Base-by-base conservation (phyloP, 2,113 vertebrate species). In the Crotalus helleri region DNA sequence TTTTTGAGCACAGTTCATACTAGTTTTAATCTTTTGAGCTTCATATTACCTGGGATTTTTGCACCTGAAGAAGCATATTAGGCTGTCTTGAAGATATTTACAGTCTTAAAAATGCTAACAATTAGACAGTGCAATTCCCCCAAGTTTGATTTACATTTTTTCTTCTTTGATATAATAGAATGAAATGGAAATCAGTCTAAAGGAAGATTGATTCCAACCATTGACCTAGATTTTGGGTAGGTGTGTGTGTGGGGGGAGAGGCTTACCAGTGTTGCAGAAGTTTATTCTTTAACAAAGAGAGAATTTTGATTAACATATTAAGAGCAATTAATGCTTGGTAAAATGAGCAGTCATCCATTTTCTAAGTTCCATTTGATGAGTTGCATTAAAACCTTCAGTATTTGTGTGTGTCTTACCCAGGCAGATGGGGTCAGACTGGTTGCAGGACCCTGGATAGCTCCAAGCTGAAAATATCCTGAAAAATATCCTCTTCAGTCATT, bases 271-370 rank as follows among this genome's bases (percentile, higher is more conserved):
- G 53, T 69, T 64, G 92, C 90, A 92, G 46, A n/a, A 92, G 93
- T 87, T 96, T 61, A 69, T 93, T 95, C 0, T 88, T 81, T 91
- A 92, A 21, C 95, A 95, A 96, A 85, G 95, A 94, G 94, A 96
- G 96, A 96, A 95, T 94, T 88, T 86, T 55, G 85, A 95, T 96
- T 96, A 97, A 93, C 13, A 94, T 94, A 93, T 96, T 96, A 95
- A 92, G 94, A 96, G 90, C 90, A 93, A 6, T 93, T 87, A 88
- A 87, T 91, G 49, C 93, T 96, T 96, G 90, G 8, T 90, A 91
- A 95, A 92, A 94, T 92, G 94, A 96, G 33, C 90, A 87, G 53
- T 57, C 93, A 6, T 3, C 46, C 54, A 61, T 15, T 90, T 59
- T 51, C 57, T 19, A 39, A 33, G 7, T 90, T 86, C 85, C 23